Conservation (phyloP, 2,113 vertebrate species). For the Colinus virginianus region DNA sequence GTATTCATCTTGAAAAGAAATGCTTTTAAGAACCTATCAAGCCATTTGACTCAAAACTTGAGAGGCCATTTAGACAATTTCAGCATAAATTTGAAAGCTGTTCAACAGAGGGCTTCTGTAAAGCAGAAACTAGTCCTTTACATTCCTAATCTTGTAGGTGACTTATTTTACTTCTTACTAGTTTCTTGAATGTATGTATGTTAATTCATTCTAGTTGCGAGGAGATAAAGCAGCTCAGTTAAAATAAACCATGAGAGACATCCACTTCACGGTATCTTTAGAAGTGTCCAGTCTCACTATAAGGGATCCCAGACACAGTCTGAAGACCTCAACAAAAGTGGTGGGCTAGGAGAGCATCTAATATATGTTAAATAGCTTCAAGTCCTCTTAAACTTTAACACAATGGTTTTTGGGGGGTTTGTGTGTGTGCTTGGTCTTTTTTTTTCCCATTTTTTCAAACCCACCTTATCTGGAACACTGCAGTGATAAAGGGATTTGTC, state of each 20-base stretch:
- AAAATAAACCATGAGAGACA: neutral
- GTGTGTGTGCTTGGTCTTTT: neutral
- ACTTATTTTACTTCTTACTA: neutral
- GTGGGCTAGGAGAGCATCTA: neutral
- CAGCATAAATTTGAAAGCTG: neutral
- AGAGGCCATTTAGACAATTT: conserved; percentile 16
- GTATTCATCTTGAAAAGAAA: neutral
- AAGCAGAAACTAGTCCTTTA: neutral
- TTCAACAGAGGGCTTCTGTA: neutral
- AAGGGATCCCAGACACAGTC: neutral
- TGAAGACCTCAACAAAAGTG: neutral
- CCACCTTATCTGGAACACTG: neutral
- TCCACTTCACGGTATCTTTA: neutral
- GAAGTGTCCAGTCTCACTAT: neutral
- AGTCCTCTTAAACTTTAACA: neutral
- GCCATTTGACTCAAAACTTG: conserved; percentile 4
- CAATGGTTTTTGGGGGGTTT: neutral
- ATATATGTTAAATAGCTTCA: neutral
- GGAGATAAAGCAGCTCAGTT: neutral
- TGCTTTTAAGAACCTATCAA: conserved; percentile 19
- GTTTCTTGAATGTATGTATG: neutral
- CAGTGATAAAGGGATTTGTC: neutral
- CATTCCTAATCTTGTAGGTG: neutral
- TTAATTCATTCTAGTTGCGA: neutral
- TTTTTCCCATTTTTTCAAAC: neutral